Conservation (phyloP, 1,140 invertebrate species). For the Marisa cornuarietis region DNA sequence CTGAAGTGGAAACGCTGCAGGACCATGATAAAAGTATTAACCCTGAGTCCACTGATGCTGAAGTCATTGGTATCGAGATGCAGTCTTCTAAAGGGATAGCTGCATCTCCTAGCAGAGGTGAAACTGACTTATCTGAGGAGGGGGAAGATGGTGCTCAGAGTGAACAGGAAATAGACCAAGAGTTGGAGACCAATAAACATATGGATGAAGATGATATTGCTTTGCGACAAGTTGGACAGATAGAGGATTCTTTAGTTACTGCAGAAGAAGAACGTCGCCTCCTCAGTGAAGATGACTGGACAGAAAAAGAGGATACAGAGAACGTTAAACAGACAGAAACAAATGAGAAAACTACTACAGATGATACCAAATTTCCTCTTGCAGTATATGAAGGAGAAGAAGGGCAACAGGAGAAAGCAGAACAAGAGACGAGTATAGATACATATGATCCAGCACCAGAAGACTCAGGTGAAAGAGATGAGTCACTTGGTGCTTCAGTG, state of each 20-base stretch:
- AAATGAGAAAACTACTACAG: slow-evolving; percentile 35
- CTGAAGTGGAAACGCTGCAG: neutral
- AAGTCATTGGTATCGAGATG: no score
- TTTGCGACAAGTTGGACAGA: neutral
- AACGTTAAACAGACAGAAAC: slow-evolving; percentile 19
- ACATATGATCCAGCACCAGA: no score
- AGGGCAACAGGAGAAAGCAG: neutral
- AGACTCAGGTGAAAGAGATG: neutral
- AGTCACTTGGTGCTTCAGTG: neutral
- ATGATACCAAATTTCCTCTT: slow-evolving; percentile 25
- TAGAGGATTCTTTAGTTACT: neutral
- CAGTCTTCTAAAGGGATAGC: no score
- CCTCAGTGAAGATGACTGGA: neutral
- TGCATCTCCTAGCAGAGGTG: no score
- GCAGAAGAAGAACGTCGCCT: neutral
- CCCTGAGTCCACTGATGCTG: no score
- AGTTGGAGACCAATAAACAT: slow-evolving; percentile 37
- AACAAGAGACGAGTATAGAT: no score
- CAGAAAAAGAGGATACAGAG: neutral
- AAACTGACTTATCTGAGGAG: neutral
- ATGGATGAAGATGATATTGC: slow-evolving; percentile 30
- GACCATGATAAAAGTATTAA: neutral
- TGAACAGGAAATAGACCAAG: slow-evolving; percentile 1
- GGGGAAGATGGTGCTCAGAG: slow-evolving; percentile 28
- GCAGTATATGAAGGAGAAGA: slow-evolving; percentile 2